phyloP scores from a whole-genome alignment of 2,113 vertebrate genomes.

The Myotis brandtii region DNA sequence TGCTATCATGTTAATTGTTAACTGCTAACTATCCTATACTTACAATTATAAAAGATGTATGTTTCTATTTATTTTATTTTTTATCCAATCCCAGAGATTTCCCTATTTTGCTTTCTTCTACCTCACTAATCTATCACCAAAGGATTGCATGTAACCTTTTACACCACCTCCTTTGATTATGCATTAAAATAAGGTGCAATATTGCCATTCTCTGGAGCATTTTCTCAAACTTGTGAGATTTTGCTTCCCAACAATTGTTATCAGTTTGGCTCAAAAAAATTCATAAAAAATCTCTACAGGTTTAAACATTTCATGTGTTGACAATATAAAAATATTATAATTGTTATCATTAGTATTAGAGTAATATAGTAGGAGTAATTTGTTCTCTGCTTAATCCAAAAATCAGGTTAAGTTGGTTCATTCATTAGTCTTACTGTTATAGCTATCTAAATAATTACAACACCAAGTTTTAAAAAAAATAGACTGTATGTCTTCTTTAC shows the following conservation, averaged over 20 bases:
- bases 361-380: background rate
- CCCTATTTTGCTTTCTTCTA: background rate
- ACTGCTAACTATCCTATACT: background rate
- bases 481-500: background rate
- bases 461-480: background rate
- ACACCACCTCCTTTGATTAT: background rate
- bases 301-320: background rate
- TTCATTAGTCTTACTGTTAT: background rate
- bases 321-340: background rate
- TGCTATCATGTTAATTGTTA: background rate
- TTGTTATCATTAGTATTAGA: background rate
- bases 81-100: background rate
- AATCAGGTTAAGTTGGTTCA: background rate
- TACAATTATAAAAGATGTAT: background rate
- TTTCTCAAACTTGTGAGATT: background rate
- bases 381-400: background rate
- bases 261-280: background rate
- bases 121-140: background rate
- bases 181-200: background rate
- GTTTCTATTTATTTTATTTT: background rate
- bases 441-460: background rate
- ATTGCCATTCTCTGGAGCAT: background rate
- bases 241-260: background rate
- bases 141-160: background rate
- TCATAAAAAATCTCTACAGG: background rate